Conservation (phyloP, 2,113 vertebrate species). For the Mustela lutreola region DNA sequence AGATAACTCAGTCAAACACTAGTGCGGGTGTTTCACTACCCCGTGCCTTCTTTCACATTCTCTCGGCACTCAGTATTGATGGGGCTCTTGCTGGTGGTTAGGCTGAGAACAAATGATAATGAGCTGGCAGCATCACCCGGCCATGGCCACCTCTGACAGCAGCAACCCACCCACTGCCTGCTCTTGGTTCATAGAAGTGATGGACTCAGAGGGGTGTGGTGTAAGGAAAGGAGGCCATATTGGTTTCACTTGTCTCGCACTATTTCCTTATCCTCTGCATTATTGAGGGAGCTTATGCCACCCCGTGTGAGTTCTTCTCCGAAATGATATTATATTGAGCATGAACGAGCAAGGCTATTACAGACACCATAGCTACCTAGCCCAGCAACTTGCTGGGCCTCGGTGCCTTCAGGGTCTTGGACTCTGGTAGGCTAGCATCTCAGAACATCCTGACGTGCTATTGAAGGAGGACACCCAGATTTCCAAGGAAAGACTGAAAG, state of each 20-base stretch:
- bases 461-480: not conserved
- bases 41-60: not conserved
- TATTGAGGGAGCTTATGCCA: not conserved
- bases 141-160: not conserved
- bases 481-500: not conserved
- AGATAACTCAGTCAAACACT: too few relatives aligned
- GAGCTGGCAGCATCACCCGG: not conserved
- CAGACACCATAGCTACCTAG: not conserved
- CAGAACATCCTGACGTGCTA: not conserved
- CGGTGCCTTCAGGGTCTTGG: accelerated
- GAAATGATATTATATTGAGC: not conserved
- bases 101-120: not conserved
- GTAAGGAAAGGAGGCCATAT: not conserved
- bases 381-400: not conserved
- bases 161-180: not conserved
- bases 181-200: not conserved
- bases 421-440: not conserved
- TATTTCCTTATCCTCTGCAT: not conserved
- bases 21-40: accelerated
- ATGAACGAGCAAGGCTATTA: not conserved
- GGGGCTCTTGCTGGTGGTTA: not conserved
- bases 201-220: not conserved
- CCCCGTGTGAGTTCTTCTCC: not conserved
- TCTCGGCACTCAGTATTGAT: not conserved
- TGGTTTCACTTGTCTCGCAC: not conserved